A percentile compares a stretch with the other conserved stretches of the same genome.
phyloP scores from a whole-genome alignment of 2,113 vertebrate genomes.

The Vulpes lagopus region DNA sequence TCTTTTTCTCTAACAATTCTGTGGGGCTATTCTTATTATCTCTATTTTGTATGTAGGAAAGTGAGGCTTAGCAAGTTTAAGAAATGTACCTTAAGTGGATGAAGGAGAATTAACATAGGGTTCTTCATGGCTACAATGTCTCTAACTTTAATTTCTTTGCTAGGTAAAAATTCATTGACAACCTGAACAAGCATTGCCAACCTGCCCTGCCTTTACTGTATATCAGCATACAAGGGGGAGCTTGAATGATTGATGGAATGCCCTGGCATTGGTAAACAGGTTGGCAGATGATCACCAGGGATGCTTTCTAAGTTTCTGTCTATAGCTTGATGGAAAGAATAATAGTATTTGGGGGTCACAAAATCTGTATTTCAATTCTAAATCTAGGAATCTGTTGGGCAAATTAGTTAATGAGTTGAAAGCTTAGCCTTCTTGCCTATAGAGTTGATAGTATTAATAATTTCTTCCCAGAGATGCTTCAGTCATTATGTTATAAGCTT shows the following conservation, averaged over 20 bases:
- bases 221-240: background rate
- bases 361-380: background rate
- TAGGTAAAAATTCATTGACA: background rate
- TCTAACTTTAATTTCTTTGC: background rate
- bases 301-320: background rate
- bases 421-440: background rate
- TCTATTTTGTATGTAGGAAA: background rate
- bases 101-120: background rate
- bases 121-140: background rate
- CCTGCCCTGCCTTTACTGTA: background rate
- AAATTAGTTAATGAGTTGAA: conserved; percentile 1
- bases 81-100: background rate
- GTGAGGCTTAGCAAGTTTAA: background rate
- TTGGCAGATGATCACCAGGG: background rate
- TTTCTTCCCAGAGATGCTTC: background rate
- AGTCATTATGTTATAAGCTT: background rate
- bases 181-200: background rate
- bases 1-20: background rate
- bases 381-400: background rate
- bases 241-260: background rate
- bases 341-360: background rate
- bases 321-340: background rate
- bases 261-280: background rate
- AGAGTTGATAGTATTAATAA: background rate
- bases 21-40: background rate